Percentiles rank a stretch among this genome's conserved stretches.
Evolutionary conservation across 2,113 vertebrate genomes (phyloP).

Genomic region (Pandion haliaetus): DNA sequence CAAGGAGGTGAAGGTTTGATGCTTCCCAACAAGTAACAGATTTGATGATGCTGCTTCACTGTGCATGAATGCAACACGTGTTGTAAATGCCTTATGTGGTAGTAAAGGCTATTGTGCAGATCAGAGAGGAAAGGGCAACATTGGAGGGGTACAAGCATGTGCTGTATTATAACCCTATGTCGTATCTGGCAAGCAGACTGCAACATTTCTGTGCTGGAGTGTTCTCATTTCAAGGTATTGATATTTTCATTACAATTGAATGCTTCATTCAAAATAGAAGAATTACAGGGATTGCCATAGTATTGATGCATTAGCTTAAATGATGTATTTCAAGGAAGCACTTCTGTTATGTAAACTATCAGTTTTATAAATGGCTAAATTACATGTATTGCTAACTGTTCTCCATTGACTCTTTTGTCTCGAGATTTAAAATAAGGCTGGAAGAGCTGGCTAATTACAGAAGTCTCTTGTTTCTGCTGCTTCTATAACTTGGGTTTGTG

Average conservation of each 20-base stretch:
- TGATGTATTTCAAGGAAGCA: not conserved
- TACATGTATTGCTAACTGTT: not conserved
- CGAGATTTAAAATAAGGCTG: not conserved
- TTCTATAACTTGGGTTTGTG: not conserved
- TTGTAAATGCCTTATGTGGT: not conserved
- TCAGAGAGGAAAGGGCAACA: not conserved
- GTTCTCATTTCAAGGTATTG: slow-evolving; percentile 38
- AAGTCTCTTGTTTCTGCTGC: slow-evolving; percentile 3
- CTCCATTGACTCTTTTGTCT: not conserved
- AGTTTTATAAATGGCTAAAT: not conserved
- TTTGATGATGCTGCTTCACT: not conserved
- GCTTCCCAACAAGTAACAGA: not conserved
- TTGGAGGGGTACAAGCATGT: not conserved
- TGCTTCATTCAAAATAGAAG: not conserved
- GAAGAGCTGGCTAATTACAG: not conserved
- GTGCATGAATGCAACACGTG: not conserved
- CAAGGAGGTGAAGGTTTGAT: not conserved
- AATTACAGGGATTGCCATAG: not conserved
- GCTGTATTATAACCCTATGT: not conserved
- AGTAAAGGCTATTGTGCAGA: not conserved
- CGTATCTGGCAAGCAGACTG: not conserved
- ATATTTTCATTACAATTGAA: not conserved
- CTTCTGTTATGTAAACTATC: not conserved
- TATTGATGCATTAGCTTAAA: not conserved
- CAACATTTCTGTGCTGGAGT: slow-evolving; percentile 13